These are phyloP conservation scores for Dipodomys merriami DNA, from an alignment of 2,113 vertebrate species.

Conservation along the genomic window DNA sequence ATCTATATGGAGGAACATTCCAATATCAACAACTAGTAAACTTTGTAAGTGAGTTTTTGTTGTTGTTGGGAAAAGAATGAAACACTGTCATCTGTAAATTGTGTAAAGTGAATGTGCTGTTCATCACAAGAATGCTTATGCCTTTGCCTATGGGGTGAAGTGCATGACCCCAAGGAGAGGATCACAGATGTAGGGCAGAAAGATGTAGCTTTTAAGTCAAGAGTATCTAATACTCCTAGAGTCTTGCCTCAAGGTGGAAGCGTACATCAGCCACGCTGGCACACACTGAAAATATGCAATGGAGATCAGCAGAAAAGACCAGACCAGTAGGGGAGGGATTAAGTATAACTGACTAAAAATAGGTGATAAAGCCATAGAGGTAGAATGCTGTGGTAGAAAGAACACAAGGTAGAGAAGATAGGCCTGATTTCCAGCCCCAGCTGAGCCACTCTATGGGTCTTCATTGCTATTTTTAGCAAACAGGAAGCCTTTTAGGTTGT, in stretches of 20 bases:
- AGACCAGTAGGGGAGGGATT: too few relatives aligned
- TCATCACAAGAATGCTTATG: background rate
- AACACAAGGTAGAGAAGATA: background rate
- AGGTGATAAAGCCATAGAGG: background rate
- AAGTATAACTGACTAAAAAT: background rate
- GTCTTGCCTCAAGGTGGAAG: background rate
- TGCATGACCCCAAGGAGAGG: accelerated
- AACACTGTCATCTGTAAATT: background rate
- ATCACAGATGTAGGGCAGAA: background rate
- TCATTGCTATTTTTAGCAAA: background rate
- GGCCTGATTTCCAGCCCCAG: background rate
- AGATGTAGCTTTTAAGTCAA: background rate
- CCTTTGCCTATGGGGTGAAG: background rate
- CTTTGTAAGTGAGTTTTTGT: background rate
- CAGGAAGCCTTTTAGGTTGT: background rate
- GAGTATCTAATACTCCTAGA: background rate
- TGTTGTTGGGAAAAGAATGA: background rate
- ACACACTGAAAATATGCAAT: background rate
- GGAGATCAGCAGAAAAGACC: background rate
- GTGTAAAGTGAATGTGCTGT: background rate
- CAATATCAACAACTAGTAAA: background rate
- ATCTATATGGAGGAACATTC: background rate
- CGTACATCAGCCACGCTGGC: background rate
- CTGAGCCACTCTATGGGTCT: background rate
- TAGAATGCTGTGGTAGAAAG: background rate